Conservation (phyloP, 2,888 invertebrate species). For the Aphodius sticticus region DNA sequence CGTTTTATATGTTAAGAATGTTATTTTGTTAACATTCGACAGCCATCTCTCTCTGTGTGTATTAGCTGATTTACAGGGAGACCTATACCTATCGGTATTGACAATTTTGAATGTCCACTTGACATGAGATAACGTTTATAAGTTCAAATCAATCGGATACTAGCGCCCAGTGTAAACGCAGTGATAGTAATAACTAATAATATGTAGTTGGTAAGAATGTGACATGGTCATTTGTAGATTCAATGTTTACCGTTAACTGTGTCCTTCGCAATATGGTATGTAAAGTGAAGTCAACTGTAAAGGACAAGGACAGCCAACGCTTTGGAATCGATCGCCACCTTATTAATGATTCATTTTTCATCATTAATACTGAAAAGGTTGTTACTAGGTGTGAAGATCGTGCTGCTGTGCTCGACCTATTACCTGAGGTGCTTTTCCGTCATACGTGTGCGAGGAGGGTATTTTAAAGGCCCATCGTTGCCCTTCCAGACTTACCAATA, state of each 20-base stretch:
- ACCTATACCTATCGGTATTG: no score
- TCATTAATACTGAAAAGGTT: slow-evolving; percentile 40
- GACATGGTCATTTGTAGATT: background rate
- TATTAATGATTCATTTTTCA: slow-evolving; percentile 40
- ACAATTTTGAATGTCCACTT: no score
- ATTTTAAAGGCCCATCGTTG: slow-evolving; percentile 31
- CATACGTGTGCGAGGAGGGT: slow-evolving; percentile 23
- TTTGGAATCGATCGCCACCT: slow-evolving; percentile 29
- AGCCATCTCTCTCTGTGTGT: no score
- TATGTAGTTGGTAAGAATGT: no score
- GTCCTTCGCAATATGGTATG: background rate
- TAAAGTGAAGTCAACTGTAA: background rate
- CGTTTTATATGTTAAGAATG: no score
- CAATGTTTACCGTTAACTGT: background rate
- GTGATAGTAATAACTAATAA: no score
- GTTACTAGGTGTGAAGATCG: slow-evolving; percentile 41
- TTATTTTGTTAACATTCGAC: no score
- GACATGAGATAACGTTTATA: no score
- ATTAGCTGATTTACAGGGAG: no score
- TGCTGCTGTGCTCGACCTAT: slow-evolving; percentile 4
- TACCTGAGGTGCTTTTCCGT: background rate
- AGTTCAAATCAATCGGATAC: no score
- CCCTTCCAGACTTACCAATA: background rate
- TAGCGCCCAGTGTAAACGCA: no score
- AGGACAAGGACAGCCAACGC: background rate